phyloP scores from a whole-genome alignment of 2,888 invertebrate species.

The Hecatera dysodea region DNA sequence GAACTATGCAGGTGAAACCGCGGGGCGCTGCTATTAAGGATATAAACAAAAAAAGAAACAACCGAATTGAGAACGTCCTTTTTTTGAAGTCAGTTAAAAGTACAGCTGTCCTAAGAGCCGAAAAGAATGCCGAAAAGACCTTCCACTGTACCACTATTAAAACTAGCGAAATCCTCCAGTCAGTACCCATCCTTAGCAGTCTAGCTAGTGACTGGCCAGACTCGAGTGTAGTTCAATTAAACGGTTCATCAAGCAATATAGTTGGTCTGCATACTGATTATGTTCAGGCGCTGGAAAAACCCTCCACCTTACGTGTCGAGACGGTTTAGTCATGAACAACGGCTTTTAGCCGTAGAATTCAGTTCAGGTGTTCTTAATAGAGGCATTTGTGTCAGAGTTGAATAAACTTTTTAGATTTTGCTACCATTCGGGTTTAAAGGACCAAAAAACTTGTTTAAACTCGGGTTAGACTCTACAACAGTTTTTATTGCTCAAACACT shows the following conservation, averaged over 20 bases:
- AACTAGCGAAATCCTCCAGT: background rate
- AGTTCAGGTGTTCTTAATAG: background rate
- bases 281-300: conserved; percentile 36
- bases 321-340: conserved; percentile 16
- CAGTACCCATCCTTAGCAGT: conserved; percentile 25
- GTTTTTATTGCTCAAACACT: too few species aligned
- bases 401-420: conserved; percentile 18
- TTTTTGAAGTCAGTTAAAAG: too few species aligned
- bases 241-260: conserved; percentile 69
- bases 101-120: background rate
- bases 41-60: too few species aligned
- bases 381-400: conserved; percentile 23
- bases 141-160: background rate
- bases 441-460: background rate
- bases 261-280: conserved; percentile 66
- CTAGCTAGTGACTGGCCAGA: conserved; percentile 18
- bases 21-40: too few species aligned
- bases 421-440: too few species aligned
- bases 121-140: background rate
- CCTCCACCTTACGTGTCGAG: conserved; percentile 39
- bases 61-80: too few species aligned
- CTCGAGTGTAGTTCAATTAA: conserved; percentile 59
- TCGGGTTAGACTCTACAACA: too few species aligned
- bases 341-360: conserved; percentile 7
- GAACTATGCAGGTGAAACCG: too few species aligned